Conservation (phyloP, 2,888 invertebrate species). For the Cheilosia vulpina region DNA sequence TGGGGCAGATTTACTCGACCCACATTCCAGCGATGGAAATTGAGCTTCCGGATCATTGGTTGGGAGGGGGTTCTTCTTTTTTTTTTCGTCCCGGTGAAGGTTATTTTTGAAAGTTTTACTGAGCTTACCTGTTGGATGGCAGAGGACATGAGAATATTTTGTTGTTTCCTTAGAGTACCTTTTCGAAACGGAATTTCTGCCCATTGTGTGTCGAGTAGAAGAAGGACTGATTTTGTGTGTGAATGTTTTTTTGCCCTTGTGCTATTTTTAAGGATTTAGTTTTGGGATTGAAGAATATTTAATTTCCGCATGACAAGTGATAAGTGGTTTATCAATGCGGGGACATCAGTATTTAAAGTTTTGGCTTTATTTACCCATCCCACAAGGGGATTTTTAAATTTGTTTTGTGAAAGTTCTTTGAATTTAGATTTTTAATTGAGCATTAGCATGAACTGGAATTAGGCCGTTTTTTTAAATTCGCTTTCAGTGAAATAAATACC, state of each 20-base stretch:
- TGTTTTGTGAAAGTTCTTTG: too few species aligned
- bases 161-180: slow-evolving; percentile 14
- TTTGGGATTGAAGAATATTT: slow-evolving; percentile 56
- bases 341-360: slow-evolving; percentile 7
- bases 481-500: too few species aligned
- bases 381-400: not conserved
- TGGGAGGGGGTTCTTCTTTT: slow-evolving; percentile 11
- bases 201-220: not conserved
- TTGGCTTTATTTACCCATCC: not conserved
- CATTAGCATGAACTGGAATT: too few species aligned
- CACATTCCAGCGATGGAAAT: slow-evolving; percentile 21
- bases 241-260: not conserved
- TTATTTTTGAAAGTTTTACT: slow-evolving; percentile 29
- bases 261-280: slow-evolving; percentile 31
- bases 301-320: slow-evolving; percentile 61
- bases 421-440: too few species aligned
- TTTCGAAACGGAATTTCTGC: slow-evolving; percentile 2
- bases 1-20: not conserved
- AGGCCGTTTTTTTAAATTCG: too few species aligned
- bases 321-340: slow-evolving; percentile 65
- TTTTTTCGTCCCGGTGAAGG: slow-evolving; percentile 15
- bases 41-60: slow-evolving; percentile 37
- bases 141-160: slow-evolving; percentile 35
- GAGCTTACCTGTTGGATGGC: slow-evolving; percentile 62
- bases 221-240: slow-evolving; percentile 4